Percentiles rank a stretch among this genome's conserved stretches.
Evolutionary conservation across 2,888 invertebrate species (phyloP).

Genomic region (Leptopilina myrica): DNA sequence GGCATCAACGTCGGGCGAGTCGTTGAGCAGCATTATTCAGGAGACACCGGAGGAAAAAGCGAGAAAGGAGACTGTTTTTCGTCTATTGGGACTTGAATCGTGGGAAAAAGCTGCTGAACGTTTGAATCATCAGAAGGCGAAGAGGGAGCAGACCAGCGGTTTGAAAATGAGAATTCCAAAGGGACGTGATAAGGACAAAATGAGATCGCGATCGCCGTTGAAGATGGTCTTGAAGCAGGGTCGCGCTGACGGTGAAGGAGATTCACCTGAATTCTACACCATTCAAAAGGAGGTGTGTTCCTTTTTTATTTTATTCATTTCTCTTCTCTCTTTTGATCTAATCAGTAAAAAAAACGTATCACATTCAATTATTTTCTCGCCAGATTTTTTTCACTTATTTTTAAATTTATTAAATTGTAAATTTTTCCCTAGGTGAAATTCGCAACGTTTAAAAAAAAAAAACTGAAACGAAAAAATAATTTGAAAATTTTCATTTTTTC

Average conservation of each 20-base stretch:
- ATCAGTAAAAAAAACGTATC: too few species aligned
- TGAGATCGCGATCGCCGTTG: conserved; percentile 82
- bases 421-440: too few species aligned
- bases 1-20: conserved; percentile 72
- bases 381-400: not conserved
- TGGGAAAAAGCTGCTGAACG: conserved; percentile 83
- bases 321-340: too few species aligned
- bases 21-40: conserved; percentile 64
- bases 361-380: too few species aligned
- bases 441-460: too few species aligned
- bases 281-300: conserved; percentile 84
- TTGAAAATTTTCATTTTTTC: too few species aligned
- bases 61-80: conserved; percentile 85
- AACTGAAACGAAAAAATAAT: too few species aligned
- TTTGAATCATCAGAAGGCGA: conserved; percentile 76
- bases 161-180: conserved; percentile 86
- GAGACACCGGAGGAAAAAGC: conserved; percentile 82
- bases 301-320: not conserved
- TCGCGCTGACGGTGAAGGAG: conserved; percentile 78
- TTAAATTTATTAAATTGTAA: not conserved
- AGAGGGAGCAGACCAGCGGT: conserved; percentile 84
- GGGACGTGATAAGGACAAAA: conserved; percentile 80
- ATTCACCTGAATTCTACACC: conserved; percentile 81
- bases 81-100: conserved; percentile 86
- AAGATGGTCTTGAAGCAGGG: conserved; percentile 87